Evolutionary conservation across 2,797 vertebrate genomes (phyloP), one percentile per base, ranked within the genome.

Genomic region (Gobionotothen gibberifrons): DNA sequence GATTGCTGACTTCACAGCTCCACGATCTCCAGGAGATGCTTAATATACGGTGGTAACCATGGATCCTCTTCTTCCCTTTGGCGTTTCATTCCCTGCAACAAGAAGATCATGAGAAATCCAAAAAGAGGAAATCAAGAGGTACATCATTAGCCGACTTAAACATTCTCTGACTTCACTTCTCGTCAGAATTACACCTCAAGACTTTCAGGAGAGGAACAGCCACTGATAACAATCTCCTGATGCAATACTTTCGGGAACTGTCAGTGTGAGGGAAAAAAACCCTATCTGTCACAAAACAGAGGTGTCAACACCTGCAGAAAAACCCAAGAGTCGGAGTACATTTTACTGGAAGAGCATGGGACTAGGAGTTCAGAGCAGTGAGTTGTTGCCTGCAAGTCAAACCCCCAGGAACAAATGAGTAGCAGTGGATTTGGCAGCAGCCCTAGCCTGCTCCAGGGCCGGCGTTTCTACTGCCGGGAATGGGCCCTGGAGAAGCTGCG

Each of bases 401-500:
- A 68, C 60, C 51, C 66, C 63, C 62, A 39, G 82, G 74, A 72
- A 72, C 69, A 85, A 86, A 94, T 95, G 94, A 95, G 88, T 54
- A 61, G 64, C 44, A 29, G 75, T 46, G 86, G 82, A 66, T 77
- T 78, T 63, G 85, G 85, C 44, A 80, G 85, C 36, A 82, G 86
- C 44, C 78, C 84, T 69, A 95, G 94, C 83, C 85, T 91, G 76
- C 91, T 94, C 54, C 90, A 11, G 90, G 95, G 94, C 72, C 93
- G 92, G 48, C 87, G 82, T 17, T 96, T 96, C 89, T 93, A 91
- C 81, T 95, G 96, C 81, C 94, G 96, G 70, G 95, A 95, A 91
- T 96, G 96, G 96, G 95, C 95, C 68, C 90, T 96, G 81, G 94
- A 93, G 26, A 95, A 95, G 87, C 83, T 96, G 71, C 88, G 86